These are phyloP conservation scores for Microcebus jonahi DNA, from an alignment of 2,113 vertebrate species.

Conservation along the genomic window DNA sequence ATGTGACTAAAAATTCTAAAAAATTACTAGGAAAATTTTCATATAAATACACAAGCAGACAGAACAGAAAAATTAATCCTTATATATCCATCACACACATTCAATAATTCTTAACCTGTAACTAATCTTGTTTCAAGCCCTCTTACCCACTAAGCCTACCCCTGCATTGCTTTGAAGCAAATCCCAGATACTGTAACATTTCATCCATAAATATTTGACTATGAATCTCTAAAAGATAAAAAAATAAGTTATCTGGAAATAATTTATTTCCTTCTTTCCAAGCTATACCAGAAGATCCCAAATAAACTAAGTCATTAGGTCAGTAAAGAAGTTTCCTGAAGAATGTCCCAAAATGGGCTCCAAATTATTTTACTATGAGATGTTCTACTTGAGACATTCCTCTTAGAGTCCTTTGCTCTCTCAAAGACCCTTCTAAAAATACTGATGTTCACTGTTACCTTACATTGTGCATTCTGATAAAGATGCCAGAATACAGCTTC, in stretches of 20 bases:
- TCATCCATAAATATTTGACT: background rate
- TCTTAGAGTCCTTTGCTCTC: background rate
- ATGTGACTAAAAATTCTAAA: background rate
- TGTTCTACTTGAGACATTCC: background rate
- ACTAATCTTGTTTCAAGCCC: background rate
- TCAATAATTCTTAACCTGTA: background rate
- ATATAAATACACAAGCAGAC: background rate
- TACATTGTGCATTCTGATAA: background rate
- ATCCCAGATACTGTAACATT: background rate
- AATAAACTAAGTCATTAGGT: background rate
- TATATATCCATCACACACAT: background rate
- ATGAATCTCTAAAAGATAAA: background rate
- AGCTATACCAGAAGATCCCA: background rate
- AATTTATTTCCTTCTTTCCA: background rate
- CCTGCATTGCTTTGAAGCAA: background rate
- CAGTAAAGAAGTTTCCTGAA: background rate
- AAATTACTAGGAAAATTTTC: background rate
- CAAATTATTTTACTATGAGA: background rate
- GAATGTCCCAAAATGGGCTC: background rate
- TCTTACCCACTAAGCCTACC: background rate
- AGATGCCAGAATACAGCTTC: background rate
- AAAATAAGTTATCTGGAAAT: background rate
- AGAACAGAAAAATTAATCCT: background rate
- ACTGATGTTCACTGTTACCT: background rate
- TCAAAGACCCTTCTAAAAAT: background rate